Evolutionary conservation across 2,113 vertebrate genomes (phyloP).

Genomic region (Epinephelus moara): DNA sequence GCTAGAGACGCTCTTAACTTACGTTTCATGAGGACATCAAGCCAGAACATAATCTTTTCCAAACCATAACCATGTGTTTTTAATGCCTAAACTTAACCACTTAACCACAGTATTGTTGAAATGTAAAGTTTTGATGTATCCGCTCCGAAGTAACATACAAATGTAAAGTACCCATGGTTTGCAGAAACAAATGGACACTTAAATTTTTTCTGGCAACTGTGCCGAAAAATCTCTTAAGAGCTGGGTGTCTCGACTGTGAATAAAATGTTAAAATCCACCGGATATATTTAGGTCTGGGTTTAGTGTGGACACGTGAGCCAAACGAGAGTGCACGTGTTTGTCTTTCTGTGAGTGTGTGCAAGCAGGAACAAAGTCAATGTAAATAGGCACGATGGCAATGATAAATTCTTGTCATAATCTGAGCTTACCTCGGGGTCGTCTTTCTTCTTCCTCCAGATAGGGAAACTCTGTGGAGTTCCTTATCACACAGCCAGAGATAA

Average conservation of each 20-base stretch:
- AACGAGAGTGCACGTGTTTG: conserved; percentile 9
- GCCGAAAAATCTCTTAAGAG: neutral
- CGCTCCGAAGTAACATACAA: too few species aligned
- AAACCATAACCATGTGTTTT: too few species aligned
- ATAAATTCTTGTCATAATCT: conserved; percentile 72
- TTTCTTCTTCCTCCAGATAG: conserved; percentile 65
- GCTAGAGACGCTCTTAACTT: too few species aligned
- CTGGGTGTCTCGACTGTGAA: neutral
- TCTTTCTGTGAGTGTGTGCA: conserved; percentile 1
- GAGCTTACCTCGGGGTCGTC: conserved; percentile 70
- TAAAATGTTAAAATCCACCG: neutral
- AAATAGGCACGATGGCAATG: conserved; percentile 64
- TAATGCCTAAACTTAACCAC: too few species aligned
- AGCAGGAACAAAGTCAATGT: conserved; percentile 63
- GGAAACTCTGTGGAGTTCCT: conserved; percentile 69
- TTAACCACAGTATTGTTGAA: too few species aligned
- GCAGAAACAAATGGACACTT: too few species aligned
- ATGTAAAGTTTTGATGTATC: too few species aligned
- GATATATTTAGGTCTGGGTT: neutral
- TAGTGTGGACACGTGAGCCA: neutral
- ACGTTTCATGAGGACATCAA: too few species aligned
- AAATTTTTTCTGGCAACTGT: too few species aligned
- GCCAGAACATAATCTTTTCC: too few species aligned
- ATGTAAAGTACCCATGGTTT: too few species aligned
- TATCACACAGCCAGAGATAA: conserved; percentile 76